Evolutionary conservation across 2,797 vertebrate species (phyloP), one percentile per base, ranked within the genome.

Genomic region (Triplophysa bombifrons): DNA sequence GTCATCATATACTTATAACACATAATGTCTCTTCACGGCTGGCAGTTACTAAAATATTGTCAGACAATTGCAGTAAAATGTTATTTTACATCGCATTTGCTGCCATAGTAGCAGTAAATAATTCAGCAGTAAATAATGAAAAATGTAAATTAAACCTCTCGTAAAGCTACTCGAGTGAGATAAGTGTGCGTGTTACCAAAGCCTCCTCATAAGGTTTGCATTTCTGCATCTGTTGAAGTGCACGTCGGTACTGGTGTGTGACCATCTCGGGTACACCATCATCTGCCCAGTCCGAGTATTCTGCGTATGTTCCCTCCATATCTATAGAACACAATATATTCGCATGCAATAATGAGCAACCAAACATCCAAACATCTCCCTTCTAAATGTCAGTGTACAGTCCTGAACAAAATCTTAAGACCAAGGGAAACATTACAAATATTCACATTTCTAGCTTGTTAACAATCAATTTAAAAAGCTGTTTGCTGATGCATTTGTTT

Each of bases 201-300:
- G 95, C 89, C 10, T 98, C 96, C 82, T 99, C 98, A 0, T 92
- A 93, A 0, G 95, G 89, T 82, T 94, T 96, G 78, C 90, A 93
- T 76, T 94, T 96, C 81, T 95, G 94, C 94, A 97, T 56, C 81
- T 96, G 96, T 90, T 95, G 92, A 0, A 95, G 82, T 1, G 96
- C 95, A 70, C 93, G 97, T 88, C 92, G 94, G 86, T 98, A 99
- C 81, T 30, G 96, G 85, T 94, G 91, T 1, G 87, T 44, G 13
- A 93, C 92, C 0, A 85, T 80, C 48, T 96, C 95, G 0, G 94
- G 80, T 8, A 98, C 89, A 0, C 94, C 94, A 0, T 95, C 90
- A n/a, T 98, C 96, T 0, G 97, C 94, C 98, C 98, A 99, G 55
- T 97, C 95, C 63, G 96, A 94, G 34, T 98, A 99, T 75, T 99